Base-by-base conservation (phyloP, 2,797 vertebrate species). In the Miichthys miiuy region DNA sequence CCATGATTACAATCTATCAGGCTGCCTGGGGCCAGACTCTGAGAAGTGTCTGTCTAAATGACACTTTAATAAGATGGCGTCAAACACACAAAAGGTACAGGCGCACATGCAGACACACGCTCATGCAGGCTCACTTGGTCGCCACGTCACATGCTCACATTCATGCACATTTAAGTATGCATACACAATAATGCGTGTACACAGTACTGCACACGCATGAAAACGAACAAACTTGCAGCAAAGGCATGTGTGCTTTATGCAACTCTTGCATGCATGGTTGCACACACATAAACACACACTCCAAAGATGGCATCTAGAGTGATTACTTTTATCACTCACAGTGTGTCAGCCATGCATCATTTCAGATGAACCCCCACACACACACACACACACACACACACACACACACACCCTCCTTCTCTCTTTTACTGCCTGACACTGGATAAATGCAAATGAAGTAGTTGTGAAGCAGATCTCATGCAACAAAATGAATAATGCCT, bases 1-100 rank as follows among this genome's bases (percentile, higher is more conserved):
- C 75, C 80, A 83, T 95, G 95, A 96, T 95, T 95, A 94, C 93
- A 94, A 95, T 95, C 94, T 93, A 93, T 93, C 91, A 91, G 86
- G 89, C 89, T 87, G 91, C 94, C 94, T 91, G 90, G 87, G 95
- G 94, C 92, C 89, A 94, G 91, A 94, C 92, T 95, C 93, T 87
- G 90, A 94, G 91, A 93, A 92, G 91, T 91, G 88, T 91, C 91
- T 92, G 89, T 92, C 93, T 94, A 94, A 94, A 94, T 92, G 93
- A 93, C 85, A 92, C 92, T 95, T 95, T 95, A 95, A 95, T 95
- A 94, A 94, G 91, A 93, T 52, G 89, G 74, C 88, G 92, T 95
- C 94, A 93, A 91, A 92, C 91, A 92, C 90, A 93, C 89, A 91
- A 88, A 89, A 86, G 85, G 83, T 90, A 75, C 81, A 78, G 80